Evolutionary conservation across 2,113 vertebrate species (phyloP).

Genomic region (Chrysochloris asiatica): DNA sequence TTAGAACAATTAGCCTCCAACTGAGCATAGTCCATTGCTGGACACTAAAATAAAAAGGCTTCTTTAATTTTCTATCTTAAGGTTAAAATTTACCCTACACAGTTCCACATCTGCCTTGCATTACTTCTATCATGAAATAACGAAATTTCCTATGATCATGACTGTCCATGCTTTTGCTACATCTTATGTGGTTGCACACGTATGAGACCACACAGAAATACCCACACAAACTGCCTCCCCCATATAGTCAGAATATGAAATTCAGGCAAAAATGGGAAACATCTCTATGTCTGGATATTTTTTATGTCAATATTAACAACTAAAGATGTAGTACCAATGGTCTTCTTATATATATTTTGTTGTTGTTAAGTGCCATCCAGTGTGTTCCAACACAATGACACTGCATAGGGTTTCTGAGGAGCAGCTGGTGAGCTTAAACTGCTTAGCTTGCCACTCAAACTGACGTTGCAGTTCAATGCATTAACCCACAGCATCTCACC

Average conservation of each 20-base stretch:
- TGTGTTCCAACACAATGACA: no score
- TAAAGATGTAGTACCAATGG: constrained; percentile 34
- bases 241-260: not conserved
- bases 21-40: not conserved
- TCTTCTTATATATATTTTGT: no score
- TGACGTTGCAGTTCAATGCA: no score
- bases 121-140: not conserved
- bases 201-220: not conserved
- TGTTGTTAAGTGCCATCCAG: no score
- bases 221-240: no score
- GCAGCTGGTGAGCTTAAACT: no score
- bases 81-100: not conserved
- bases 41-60: not conserved
- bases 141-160: not conserved
- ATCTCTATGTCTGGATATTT: not conserved
- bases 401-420: no score
- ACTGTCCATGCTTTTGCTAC: not conserved
- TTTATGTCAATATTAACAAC: not conserved
- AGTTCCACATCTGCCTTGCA: not conserved
- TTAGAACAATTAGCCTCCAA: not conserved
- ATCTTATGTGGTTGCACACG: not conserved
- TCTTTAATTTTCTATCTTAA: constrained; percentile 44
- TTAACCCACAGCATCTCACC: no score
- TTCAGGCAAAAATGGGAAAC: not conserved
- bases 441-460: no score